Evolutionary conservation across 2,888 invertebrate species (phyloP), one percentile per base, ranked within the genome.

Genomic region (Clivina fossor): DNA sequence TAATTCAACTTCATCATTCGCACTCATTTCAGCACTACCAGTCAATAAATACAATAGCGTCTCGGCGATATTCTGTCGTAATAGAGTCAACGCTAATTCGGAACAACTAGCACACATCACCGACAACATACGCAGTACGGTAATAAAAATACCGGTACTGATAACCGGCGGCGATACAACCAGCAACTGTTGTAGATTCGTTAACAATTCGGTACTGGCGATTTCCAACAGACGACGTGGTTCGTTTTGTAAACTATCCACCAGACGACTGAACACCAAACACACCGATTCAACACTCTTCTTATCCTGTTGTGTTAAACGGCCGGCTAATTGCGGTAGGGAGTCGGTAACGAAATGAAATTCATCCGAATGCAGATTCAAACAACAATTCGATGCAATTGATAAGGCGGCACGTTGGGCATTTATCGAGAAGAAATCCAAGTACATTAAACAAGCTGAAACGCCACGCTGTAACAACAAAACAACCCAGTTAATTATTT

Each of bases 401-500:
- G 94, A 91, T 51, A 99, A 79, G 2, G 98, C 97, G 38, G 96
- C 91, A 26, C 98, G 85, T 76, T 99, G 99, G 9, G 98, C 97
- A 69, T 93, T 93, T 68, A 97, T 95, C 40, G 97, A 96, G 79
- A 99, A 99, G 81, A 99, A 99, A 73, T 99, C 99, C 71, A 99
- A 80, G 73, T 93, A 98, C 68, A 90, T 96, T 63, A 99, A 82
- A 72, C 97, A 97, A 2, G 98, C 93, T 3, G 93, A 87, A 2
- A 99, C 96, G 22, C 98, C 98, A 63, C 93, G 86, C 92, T 93
- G 76, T 53, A 77, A 74, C 54, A 48, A 43, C 43, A 35, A 24
- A 19, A 57, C 30, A 24, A 32, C 11, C 5, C n/a, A 3, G 9
- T 9, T 20, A 40, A 20, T 9, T 20, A 3, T 28, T 28, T 40